phyloP scores from a whole-genome alignment of 2,888 invertebrate genomes.

The Imbricaverruca yamaguchii region DNA sequence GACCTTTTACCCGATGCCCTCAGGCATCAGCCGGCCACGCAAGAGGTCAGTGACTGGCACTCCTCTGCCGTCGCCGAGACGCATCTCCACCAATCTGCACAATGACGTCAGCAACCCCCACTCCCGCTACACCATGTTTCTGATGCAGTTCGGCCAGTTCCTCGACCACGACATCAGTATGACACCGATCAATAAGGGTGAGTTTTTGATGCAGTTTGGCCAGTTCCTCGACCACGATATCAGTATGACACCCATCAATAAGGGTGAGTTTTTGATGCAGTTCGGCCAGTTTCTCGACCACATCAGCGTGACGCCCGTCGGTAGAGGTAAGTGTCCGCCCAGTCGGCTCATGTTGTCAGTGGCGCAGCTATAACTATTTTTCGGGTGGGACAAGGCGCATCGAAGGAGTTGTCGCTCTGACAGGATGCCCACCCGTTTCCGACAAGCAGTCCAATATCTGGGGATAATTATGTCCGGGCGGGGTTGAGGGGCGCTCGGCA shows the following conservation, averaged over 20 bases:
- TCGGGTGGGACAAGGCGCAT: not conserved
- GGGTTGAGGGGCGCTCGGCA: too few species aligned
- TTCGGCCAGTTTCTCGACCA: slow-evolving; percentile 89
- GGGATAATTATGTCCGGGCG: too few species aligned
- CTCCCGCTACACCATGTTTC: slow-evolving; percentile 77
- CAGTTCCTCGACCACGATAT: slow-evolving; percentile 90
- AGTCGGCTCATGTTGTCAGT: not conserved
- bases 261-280: slow-evolving; percentile 69
- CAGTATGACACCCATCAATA: slow-evolving; percentile 76
- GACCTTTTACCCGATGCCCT: too few species aligned
- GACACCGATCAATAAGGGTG: slow-evolving; percentile 60
- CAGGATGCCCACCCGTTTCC: too few species aligned
- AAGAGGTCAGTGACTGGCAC: slow-evolving; percentile 63
- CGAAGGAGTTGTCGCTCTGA: too few species aligned
- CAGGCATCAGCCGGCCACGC: slow-evolving; percentile 71
- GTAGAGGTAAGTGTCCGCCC: slow-evolving; percentile 49
- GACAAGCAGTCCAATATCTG: too few species aligned
- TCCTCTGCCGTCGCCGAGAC: slow-evolving; percentile 73
- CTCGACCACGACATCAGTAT: slow-evolving; percentile 90
- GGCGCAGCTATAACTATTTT: not conserved
- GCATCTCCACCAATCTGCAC: slow-evolving; percentile 79
- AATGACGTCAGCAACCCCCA: slow-evolving; percentile 85
- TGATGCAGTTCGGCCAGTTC: slow-evolving; percentile 91
- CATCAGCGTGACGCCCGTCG: slow-evolving; percentile 82
- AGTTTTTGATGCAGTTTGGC: slow-evolving; percentile 85